Percentiles rank a stretch among this genome's conserved stretches.
Conservation (phyloP, 2,797 vertebrate species). For the Siniperca obscura region DNA sequence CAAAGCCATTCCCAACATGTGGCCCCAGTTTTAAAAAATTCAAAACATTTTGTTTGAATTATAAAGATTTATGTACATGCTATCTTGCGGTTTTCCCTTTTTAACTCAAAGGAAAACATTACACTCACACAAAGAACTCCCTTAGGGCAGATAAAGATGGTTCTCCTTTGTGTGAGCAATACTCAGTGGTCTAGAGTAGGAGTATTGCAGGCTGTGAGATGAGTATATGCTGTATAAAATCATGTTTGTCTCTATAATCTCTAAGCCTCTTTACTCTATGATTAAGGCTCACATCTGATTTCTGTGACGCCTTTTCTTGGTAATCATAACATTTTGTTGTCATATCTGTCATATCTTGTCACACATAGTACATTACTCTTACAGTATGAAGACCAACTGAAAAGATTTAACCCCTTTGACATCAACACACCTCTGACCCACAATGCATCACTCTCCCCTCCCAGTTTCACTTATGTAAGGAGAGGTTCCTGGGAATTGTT, state of each 20-base stretch:
- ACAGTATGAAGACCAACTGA: slow-evolving; percentile 1
- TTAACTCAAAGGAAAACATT: slow-evolving; percentile 69
- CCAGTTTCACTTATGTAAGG: slow-evolving; percentile 55
- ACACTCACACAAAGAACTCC: slow-evolving; percentile 64
- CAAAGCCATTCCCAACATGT: slow-evolving; percentile 54
- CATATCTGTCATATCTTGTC: not conserved
- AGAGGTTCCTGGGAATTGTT: slow-evolving; percentile 69
- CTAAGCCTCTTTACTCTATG: slow-evolving; percentile 15
- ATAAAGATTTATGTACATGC: slow-evolving; percentile 60
- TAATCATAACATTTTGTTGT: slow-evolving; percentile 24
- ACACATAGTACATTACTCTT: slow-evolving; percentile 18
- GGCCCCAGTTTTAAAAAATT: slow-evolving; percentile 41
- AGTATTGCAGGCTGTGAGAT: slow-evolving; percentile 20
- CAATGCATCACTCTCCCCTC: slow-evolving; percentile 3
- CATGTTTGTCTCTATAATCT: slow-evolving; percentile 20
- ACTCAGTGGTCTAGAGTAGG: slow-evolving; percentile 43
- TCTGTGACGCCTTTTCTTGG: not conserved
- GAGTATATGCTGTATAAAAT: slow-evolving; percentile 25
- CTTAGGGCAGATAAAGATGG: slow-evolving; percentile 62
- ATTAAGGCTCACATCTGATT: slow-evolving; percentile 22
- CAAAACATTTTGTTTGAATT: slow-evolving; percentile 69
- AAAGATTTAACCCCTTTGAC: slow-evolving; percentile 38
- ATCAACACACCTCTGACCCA: slow-evolving; percentile 46
- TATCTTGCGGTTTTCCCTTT: slow-evolving; percentile 55
- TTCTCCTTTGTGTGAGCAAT: slow-evolving; percentile 65